Evolutionary conservation across 2,797 vertebrate genomes (phyloP).

Genomic region (Distichodus sexfasciatus): DNA sequence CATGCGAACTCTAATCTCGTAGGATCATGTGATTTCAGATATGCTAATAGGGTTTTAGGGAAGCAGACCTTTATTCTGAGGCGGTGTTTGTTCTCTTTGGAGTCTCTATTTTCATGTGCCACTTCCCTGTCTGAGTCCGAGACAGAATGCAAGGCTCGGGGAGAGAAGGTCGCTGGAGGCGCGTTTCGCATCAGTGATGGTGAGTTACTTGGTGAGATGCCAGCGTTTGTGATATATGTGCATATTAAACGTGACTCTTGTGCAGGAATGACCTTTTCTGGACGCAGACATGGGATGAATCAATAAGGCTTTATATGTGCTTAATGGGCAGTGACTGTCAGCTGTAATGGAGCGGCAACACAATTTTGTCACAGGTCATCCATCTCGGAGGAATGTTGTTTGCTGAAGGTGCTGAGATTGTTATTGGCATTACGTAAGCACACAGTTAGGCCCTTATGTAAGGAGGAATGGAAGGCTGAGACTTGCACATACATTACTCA

Average conservation of each 20-base stretch:
- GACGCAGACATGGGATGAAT: not conserved
- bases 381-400: constrained; percentile 5
- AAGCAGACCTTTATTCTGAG: not conserved
- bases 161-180: constrained; percentile 6
- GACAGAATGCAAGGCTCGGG: constrained; percentile 6
- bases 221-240: not conserved
- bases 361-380: not conserved
- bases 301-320: not conserved
- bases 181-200: constrained; percentile 11
- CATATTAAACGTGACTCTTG: not conserved
- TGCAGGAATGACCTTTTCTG: constrained; percentile 6
- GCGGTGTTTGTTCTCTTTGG: not conserved
- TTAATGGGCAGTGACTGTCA: not conserved
- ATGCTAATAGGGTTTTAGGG: not conserved
- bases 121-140: constrained; percentile 18
- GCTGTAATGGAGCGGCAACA: not conserved
- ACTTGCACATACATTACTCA: not conserved
- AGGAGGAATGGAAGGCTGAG: not conserved
- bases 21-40: not conserved
- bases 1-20: not conserved
- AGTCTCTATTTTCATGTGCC: constrained; percentile 21
- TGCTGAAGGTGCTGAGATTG: constrained; percentile 3
- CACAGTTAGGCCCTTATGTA: constrained; percentile 1
- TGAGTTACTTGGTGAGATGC: not conserved
- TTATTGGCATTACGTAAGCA: constrained; percentile 16